Evolutionary conservation across 2,113 vertebrate species (phyloP).

Genomic region (Lepisosteus osseus): DNA sequence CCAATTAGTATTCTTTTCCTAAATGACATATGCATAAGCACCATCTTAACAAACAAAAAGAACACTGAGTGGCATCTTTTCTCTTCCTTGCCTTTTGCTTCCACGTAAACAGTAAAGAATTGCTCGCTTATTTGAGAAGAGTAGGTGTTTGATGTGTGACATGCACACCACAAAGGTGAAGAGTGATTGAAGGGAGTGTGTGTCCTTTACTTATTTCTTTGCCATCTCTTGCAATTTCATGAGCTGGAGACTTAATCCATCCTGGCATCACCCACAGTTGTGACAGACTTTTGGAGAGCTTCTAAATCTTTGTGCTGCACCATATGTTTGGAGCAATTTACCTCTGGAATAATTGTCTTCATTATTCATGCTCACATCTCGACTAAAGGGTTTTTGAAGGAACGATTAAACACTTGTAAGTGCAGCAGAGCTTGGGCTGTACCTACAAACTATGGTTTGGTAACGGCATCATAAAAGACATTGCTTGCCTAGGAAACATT

Average conservation of each 20-base stretch:
- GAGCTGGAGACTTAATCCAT: not conserved
- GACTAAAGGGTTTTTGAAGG: constrained; percentile 10
- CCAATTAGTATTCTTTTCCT: constrained; percentile 20
- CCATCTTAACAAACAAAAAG: not conserved
- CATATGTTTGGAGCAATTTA: constrained; percentile 61
- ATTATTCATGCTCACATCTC: constrained; percentile 48
- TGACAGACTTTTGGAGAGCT: constrained; percentile 41
- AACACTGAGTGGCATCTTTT: not conserved
- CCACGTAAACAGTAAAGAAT: not conserved
- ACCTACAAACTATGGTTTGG: not conserved
- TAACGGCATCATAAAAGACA: not conserved
- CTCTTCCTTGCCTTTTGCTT: not conserved
- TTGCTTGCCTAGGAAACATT: not conserved
- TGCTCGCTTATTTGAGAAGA: constrained; percentile 23
- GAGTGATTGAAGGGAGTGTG: constrained; percentile 17
- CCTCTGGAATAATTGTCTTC: constrained; percentile 52
- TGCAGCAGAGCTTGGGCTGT: not conserved
- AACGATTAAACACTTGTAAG: not conserved
- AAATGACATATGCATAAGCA: constrained; percentile 16
- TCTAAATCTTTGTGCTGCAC: constrained; percentile 49
- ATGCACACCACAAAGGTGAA: not conserved
- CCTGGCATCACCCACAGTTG: constrained; percentile 26
- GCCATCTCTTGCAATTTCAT: not conserved
- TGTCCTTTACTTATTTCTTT: constrained; percentile 43
- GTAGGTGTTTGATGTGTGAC: constrained; percentile 16